Percentiles rank a stretch among this genome's conserved stretches.
These are phyloP conservation scores for Caenorhabditis sp. DNA, from an alignment of 2,888 invertebrate genomes.

Conservation along the genomic window DNA sequence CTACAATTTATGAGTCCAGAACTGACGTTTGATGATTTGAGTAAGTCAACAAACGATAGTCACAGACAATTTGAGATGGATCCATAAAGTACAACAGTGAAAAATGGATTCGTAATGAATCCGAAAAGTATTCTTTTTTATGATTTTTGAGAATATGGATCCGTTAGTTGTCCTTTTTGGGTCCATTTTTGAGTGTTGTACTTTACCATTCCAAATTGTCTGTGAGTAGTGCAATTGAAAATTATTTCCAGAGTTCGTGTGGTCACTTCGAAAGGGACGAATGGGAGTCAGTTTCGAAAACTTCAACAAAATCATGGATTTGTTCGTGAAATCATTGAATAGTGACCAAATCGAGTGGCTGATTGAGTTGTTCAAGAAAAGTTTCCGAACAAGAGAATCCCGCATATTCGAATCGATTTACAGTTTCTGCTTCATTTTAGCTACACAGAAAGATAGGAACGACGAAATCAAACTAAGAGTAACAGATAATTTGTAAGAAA, in stretches of 20 bases:
- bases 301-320: constrained; percentile 74
- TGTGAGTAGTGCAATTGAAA: not conserved
- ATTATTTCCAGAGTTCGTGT: constrained; percentile 64
- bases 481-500: no score
- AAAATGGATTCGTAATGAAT: no score
- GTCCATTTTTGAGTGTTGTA: no score
- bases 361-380: constrained; percentile 37
- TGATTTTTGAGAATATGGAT: no score
- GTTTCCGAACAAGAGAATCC: constrained; percentile 30
- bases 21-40: constrained; percentile 73
- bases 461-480: constrained; percentile 32
- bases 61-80: no score
- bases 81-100: no score
- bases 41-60: constrained; percentile 63
- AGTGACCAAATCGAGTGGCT: constrained; percentile 36
- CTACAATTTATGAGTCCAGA: constrained; percentile 74
- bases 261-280: constrained; percentile 74
- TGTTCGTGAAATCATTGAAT: constrained; percentile 50
- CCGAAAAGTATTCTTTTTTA: no score
- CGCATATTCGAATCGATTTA: constrained; percentile 36
- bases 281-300: constrained; percentile 74
- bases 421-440: constrained; percentile 18
- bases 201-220: not conserved
- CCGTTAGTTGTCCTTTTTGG: no score
- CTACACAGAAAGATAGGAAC: constrained; percentile 20